Evolutionary conservation across 2,113 vertebrate genomes (phyloP).

Genomic region (Smithornis capensis): DNA sequence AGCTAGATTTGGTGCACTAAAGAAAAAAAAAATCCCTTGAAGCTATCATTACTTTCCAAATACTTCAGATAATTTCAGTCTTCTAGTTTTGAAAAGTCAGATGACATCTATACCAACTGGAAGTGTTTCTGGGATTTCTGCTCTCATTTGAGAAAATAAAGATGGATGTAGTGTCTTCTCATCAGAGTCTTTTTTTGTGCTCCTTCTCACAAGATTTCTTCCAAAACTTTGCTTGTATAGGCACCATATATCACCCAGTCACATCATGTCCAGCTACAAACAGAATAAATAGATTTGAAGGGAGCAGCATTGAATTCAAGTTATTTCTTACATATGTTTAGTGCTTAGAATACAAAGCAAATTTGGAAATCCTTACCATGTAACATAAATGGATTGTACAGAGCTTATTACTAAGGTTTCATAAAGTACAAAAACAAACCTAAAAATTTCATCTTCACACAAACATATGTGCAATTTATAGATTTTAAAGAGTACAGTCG

Average conservation of each 20-base stretch:
- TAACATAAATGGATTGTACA: background rate
- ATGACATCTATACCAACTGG: background rate
- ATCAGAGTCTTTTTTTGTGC: background rate
- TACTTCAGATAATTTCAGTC: background rate
- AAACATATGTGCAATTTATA: background rate
- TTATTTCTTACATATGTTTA: background rate
- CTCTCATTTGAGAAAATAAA: background rate
- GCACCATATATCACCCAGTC: background rate
- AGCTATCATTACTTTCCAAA: background rate
- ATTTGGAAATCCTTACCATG: background rate
- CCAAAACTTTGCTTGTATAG: background rate
- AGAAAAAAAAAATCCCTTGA: background rate
- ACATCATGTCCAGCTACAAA: conserved; percentile 94
- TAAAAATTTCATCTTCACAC: background rate
- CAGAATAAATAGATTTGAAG: conserved; percentile 43
- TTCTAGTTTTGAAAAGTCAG: background rate
- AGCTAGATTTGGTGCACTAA: background rate
- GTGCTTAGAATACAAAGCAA: background rate
- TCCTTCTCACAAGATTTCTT: background rate
- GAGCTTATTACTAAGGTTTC: background rate
- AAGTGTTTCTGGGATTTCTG: background rate
- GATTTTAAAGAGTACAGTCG: background rate
- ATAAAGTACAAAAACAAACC: background rate
- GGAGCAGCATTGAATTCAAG: background rate
- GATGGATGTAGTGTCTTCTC: background rate